Percentiles rank a stretch among this genome's conserved stretches.
phyloP scores from a whole-genome alignment of 92 coral and sea anemone genomes.

The Parazoanthus darwini region DNA sequence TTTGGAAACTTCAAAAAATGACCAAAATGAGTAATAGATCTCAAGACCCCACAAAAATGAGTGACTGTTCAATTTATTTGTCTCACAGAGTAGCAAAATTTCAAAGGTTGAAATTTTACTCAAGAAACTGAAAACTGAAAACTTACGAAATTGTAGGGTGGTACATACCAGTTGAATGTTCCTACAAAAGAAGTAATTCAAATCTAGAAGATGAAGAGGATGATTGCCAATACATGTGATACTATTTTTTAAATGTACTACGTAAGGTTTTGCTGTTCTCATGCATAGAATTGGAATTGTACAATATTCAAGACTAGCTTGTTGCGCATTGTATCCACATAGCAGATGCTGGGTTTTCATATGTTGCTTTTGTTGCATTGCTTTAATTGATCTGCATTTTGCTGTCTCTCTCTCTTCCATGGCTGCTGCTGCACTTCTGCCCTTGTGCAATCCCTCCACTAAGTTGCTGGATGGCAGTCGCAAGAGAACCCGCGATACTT shows the following conservation, averaged over 20 bases:
- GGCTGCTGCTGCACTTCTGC: conserved; percentile 59
- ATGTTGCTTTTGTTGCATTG: conserved; percentile 70
- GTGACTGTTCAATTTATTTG: no score
- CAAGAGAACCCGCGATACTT: conserved; percentile 91
- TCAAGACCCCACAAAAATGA: no score
- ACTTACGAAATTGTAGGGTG: no score
- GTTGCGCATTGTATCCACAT: neutral
- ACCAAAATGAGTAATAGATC: no score
- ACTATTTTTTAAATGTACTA: no score
- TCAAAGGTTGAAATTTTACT: no score
- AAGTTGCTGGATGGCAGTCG: conserved; percentile 87
- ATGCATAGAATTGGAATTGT: neutral
- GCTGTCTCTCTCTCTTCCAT: conserved; percentile 56
- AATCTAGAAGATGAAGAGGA: neutral
- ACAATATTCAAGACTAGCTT: neutral
- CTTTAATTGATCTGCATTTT: conserved; percentile 83
- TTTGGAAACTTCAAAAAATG: no score
- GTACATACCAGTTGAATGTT: neutral
- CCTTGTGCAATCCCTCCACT: conserved; percentile 76
- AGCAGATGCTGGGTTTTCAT: conserved; percentile 58
- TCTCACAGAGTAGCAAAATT: no score
- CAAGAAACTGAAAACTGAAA: no score
- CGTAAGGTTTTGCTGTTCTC: no score
- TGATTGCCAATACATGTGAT: no score
- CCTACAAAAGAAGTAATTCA: neutral